These are phyloP conservation scores for Molorchus minor DNA, from an alignment of 2,888 invertebrate species.

Conservation along the genomic window DNA sequence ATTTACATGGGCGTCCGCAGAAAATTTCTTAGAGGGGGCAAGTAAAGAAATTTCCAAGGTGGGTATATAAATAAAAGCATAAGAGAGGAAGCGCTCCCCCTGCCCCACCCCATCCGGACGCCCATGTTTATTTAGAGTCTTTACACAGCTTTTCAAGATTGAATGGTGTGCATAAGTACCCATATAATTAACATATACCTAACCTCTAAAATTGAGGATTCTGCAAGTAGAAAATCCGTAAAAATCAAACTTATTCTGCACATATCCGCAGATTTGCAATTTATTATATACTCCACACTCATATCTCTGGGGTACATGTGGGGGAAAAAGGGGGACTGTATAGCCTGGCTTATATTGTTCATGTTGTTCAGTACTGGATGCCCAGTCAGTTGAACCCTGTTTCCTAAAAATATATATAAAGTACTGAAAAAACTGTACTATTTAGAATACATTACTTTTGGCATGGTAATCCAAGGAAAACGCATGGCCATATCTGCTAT, in stretches of 20 bases:
- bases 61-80: no score
- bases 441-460: conserved; percentile 65
- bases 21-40: no score
- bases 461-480: conserved; percentile 72
- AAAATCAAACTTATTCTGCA: conserved; percentile 73
- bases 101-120: no score
- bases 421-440: conserved; percentile 11
- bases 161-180: no score
- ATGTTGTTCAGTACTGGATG: conserved; percentile 59
- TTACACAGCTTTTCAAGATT: no score
- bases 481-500: conserved; percentile 68
- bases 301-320: conserved; percentile 73
- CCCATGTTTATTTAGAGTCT: no score
- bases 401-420: conserved; percentile 62
- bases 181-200: no score
- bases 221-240: conserved; percentile 73
- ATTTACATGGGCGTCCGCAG: no score
- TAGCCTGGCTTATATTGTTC: conserved; percentile 63
- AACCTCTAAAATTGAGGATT: conserved; percentile 74
- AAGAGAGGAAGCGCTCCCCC: no score
- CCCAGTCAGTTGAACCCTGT: conserved; percentile 66
- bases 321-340: conserved; percentile 76
- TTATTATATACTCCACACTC: conserved; percentile 71
- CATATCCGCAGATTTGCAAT: conserved; percentile 63
- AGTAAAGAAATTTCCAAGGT: no score